Evolutionary conservation across 2,888 invertebrate species (phyloP), one percentile per base, ranked within the genome.

Genomic region (Melinaea marsaeus): DNA sequence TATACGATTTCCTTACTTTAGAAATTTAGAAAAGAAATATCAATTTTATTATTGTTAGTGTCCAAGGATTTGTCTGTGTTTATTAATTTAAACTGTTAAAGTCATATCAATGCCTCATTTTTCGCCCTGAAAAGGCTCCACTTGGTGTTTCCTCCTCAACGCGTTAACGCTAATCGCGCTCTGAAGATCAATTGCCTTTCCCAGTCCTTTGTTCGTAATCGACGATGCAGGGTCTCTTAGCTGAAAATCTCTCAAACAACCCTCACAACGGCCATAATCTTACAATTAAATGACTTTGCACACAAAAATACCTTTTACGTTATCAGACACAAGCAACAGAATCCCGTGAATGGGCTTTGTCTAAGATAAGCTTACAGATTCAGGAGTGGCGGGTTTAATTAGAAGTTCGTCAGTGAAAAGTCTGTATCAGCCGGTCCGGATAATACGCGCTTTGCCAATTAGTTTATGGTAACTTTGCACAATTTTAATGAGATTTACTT

Each of bases 171-270:
- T 84, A 83, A 85, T 84, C 84, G 79, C 80, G 78, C 73, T 84
- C 76, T 78, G 79, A 84, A 85, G 83, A 84, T 81, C 81, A 79
- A 86, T 86, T 82, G 81, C 83, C 84, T 80, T 85, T 86, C 79
- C 76, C 79, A 75, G 81, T 71, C 69, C 71, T 79, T 87, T 86
- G 86, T 87, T 81, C 78, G 67, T 74, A 77, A 73, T 75, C 79
- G 79, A 76, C 85, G 80, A 74, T 81, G 84, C 84, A 83, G 75
- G 79, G 78, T 81, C 83, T 79, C 81, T 83, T 79, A 71, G 71
- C 74, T 74, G 69, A 75, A 79, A 76, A 77, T 79, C 79, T 72
- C 72, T 76, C 77, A 76, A 78, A 79, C 71, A 73, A 71, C 76
- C 76, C 73, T 70, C 69, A 71, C 71, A 69, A 59, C 63, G 65